A percentile compares a stretch with the other conserved stretches of the same genome.
Evolutionary conservation across 2,888 invertebrate species (phyloP).

Genomic region (Ormyrus nitidulus): DNA sequence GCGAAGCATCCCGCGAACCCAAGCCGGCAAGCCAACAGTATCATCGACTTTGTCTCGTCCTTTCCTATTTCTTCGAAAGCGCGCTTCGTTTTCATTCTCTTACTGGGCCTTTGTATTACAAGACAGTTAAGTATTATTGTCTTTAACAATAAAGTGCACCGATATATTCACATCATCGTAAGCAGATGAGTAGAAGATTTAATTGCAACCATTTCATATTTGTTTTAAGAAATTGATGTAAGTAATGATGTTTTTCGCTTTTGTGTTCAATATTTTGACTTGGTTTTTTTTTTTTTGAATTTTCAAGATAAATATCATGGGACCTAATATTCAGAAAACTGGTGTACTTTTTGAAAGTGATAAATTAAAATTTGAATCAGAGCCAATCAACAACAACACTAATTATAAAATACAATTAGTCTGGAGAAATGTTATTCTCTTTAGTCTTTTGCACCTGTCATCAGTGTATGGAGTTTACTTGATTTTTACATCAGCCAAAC

Average conservation of each 20-base stretch:
- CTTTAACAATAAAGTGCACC: too few species aligned
- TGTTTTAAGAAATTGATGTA: too few species aligned
- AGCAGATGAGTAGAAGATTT: too few species aligned
- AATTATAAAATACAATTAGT: slow-evolving; percentile 77
- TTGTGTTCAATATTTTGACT: too few species aligned
- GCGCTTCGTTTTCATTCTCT: neutral
- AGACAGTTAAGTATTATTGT: too few species aligned
- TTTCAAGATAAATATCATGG: slow-evolving; percentile 68
- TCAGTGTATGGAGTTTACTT: slow-evolving; percentile 87
- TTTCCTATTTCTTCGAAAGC: neutral
- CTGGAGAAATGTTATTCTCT: slow-evolving; percentile 90
- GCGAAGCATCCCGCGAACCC: too few species aligned
- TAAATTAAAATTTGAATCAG: slow-evolving; percentile 56
- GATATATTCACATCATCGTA: too few species aligned
- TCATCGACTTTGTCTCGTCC: too few species aligned
- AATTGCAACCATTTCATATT: too few species aligned
- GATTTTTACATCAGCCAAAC: slow-evolving; percentile 84
- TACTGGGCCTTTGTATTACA: too few species aligned
- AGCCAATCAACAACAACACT: slow-evolving; percentile 36
- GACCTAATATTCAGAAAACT: slow-evolving; percentile 75
- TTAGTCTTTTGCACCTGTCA: slow-evolving; percentile 85
- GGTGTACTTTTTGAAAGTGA: slow-evolving; percentile 74
- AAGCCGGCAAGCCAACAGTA: neutral
- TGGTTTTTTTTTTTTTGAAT: slow-evolving; percentile 54
- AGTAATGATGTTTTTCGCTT: too few species aligned